Conservation (phyloP, 2,888 invertebrate genomes). For the Nyleta sp. region DNA sequence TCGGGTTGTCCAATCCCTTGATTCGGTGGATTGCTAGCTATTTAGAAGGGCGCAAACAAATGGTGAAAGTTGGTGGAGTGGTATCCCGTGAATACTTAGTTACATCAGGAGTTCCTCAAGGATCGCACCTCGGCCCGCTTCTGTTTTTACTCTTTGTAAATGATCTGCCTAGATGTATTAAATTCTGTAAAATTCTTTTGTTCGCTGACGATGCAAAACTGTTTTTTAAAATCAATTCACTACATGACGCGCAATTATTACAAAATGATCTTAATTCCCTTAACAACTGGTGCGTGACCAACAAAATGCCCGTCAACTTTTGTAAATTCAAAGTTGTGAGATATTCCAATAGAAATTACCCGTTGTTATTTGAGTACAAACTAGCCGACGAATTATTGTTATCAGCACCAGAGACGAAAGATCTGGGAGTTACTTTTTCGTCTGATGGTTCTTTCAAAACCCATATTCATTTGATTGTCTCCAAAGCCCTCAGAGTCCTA, state of each 20-base stretch:
- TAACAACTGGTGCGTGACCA: not conserved
- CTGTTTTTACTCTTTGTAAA: slow-evolving; percentile 24
- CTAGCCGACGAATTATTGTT: not conserved
- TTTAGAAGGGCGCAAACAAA: not conserved
- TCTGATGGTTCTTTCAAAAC: not conserved
- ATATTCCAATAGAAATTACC: not conserved
- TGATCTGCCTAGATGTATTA: not conserved
- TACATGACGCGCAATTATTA: not conserved
- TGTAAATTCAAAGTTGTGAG: slow-evolving; percentile 12
- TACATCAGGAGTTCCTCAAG: slow-evolving; percentile 27
- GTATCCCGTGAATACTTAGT: not conserved
- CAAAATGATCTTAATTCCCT: slow-evolving; percentile 15
- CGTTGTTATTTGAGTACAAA: not conserved
- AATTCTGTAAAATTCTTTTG: slow-evolving; percentile 7
- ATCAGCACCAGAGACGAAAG: not conserved
- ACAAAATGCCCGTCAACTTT: slow-evolving; percentile 5
- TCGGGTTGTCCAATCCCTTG: not conserved
- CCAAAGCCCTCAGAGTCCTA: slow-evolving; percentile 3
- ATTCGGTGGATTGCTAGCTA: not conserved
- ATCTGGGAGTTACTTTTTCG: slow-evolving; percentile 24
- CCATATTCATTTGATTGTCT: slow-evolving; percentile 8
- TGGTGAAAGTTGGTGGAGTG: not conserved
- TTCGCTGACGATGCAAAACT: slow-evolving; percentile 22
- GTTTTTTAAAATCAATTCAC: not conserved
- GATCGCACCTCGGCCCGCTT: slow-evolving; percentile 41